Base-by-base conservation (phyloP, 37 sponge, comb jelly and placozoan species). In the Diacarnus erythraeanus region DNA sequence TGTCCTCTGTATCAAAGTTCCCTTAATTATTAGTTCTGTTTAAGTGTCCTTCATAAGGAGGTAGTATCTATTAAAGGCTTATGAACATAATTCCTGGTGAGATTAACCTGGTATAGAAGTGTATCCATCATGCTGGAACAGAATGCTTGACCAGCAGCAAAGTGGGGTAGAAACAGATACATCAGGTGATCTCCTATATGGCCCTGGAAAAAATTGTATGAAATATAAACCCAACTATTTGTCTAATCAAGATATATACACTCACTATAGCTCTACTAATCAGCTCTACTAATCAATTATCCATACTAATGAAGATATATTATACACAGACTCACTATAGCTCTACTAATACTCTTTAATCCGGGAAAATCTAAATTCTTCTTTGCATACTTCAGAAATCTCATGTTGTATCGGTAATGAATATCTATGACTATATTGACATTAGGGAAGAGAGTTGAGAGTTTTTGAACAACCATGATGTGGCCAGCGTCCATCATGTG, bases 61-160 rank as follows among this genome's bases (percentile, higher is more conserved):
- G n/a, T n/a, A n/a, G n/a, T n/a, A n/a, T n/a, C n/a, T n/a, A n/a
- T n/a, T n/a, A n/a, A n/a, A n/a, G n/a, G n/a, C n/a, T n/a, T n/a
- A n/a, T n/a, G n/a, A n/a, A n/a, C n/a, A n/a, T n/a, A n/a, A n/a
- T n/a, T n/a, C n/a, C n/a, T n/a, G n/a, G n/a, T n/a, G n/a, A n/a
- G 23, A 9, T 39, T 22, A 27, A 83, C 82, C 86, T 92, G 94
- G 43, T 86, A 93, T 18, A 93, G 86, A 2, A 93, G 66, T 2
- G 89, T 89, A 69, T 93, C 94, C 68, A 93, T 65, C 89, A 93
- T 93, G 67, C 89, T 85, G 59, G 86, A 61, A 23, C 86, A 84
- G 78, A 89, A 93, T 30, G 72, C 84, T 20, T 74, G 61, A 1
- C 87, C 89, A 34, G 86, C 75, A 22, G 78, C 89, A 82, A 93